These are phyloP conservation scores for Ctena decussata DNA, from an alignment of 2,888 invertebrate genomes.

Conservation along the genomic window DNA sequence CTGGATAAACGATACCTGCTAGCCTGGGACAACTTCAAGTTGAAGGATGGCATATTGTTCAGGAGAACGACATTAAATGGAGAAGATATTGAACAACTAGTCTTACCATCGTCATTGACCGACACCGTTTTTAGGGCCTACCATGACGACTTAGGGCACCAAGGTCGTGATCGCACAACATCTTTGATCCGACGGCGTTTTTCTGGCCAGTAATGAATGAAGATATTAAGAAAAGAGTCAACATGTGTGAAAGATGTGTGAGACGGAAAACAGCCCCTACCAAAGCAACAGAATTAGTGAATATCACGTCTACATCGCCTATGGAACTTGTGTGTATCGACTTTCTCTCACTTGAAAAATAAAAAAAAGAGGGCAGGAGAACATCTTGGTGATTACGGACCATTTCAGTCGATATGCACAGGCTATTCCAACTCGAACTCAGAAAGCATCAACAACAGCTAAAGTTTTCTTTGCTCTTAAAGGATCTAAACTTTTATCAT, in stretches of 20 bases:
- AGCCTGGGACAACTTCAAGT: neutral
- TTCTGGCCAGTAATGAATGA: conserved; percentile 25
- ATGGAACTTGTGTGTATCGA: conserved; percentile 40
- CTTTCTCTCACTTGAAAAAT: conserved; percentile 1
- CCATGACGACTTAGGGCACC: conserved; percentile 3
- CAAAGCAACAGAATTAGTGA: conserved; percentile 5
- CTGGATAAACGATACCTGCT: neutral
- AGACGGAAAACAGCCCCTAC: conserved; percentile 3
- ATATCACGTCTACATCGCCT: conserved; percentile 26
- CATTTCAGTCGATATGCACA: conserved; percentile 36
- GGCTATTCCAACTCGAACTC: conserved; percentile 38
- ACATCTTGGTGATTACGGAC: conserved; percentile 26
- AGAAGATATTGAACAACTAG: neutral
- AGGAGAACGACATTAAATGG: neutral
- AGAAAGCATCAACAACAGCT: conserved; percentile 40
- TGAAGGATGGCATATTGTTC: neutral
- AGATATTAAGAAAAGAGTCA: neutral
- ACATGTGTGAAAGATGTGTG: conserved; percentile 20
- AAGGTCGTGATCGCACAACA: neutral
- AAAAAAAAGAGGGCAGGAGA: neutral
- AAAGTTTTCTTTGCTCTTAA: too few relatives aligned
- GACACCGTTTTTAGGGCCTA: conserved; percentile 15
- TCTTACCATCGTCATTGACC: neutral
- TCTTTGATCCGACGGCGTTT: conserved; percentile 13
- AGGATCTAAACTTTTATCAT: too few relatives aligned